Evolutionary conservation across 2,888 invertebrate genomes (phyloP).

Genomic region (Electrophaes corylata): DNA sequence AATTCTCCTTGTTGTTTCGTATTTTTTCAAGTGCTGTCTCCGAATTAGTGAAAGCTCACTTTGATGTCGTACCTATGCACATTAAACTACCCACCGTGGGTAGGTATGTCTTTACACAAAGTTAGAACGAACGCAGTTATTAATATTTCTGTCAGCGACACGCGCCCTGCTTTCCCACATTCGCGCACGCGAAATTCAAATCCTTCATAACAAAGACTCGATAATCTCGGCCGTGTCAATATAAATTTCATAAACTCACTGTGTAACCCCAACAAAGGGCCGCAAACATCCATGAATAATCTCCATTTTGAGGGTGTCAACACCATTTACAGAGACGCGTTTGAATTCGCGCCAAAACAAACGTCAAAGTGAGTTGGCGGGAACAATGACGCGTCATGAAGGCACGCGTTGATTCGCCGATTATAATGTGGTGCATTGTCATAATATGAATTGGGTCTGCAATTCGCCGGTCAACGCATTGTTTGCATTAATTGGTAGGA

Average conservation of each 20-base stretch:
- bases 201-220: conserved; percentile 75
- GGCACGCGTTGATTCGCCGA: conserved; percentile 61
- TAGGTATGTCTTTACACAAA: not conserved
- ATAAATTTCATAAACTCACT: conserved; percentile 79
- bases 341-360: conserved; percentile 73
- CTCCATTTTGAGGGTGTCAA: conserved; percentile 81
- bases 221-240: conserved; percentile 79
- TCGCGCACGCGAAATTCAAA: conserved; percentile 67
- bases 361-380: conserved; percentile 64
- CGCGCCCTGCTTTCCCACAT: conserved; percentile 68
- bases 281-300: conserved; percentile 81
- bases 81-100: conserved; percentile 7
- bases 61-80: conserved; percentile 42
- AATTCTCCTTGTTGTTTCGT: conserved; percentile 59
- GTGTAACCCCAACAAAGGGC: conserved; percentile 72
- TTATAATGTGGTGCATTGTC: conserved; percentile 68
- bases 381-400: conserved; percentile 63
- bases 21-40: conserved; percentile 63
- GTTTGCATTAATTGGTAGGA: conserved; percentile 42
- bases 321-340: conserved; percentile 66
- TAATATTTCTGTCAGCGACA: conserved; percentile 74
- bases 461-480: conserved; percentile 40
- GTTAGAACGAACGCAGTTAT: conserved; percentile 51
- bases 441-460: conserved; percentile 65
- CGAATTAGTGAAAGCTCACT: conserved; percentile 63